phyloP scores from a whole-genome alignment of 2,113 vertebrate species.

The Alligator mississippiensis region DNA sequence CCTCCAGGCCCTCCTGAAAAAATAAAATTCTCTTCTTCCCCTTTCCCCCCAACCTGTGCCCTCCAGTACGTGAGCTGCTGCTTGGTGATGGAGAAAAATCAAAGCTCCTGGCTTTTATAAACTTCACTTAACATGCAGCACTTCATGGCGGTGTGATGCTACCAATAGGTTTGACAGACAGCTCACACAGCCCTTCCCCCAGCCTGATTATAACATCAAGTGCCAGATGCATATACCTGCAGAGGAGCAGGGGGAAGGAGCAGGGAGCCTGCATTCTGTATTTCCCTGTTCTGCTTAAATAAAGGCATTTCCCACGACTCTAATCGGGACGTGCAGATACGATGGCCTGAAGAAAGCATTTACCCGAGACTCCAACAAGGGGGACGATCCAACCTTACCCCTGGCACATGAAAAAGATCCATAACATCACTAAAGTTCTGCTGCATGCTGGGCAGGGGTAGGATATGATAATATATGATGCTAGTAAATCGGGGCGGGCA shows the following conservation, averaged over 20 bases:
- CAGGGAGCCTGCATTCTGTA: not conserved
- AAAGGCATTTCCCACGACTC: not conserved
- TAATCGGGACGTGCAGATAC: accelerated
- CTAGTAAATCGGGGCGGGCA: too few species aligned
- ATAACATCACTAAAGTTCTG: not conserved
- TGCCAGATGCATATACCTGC: accelerated
- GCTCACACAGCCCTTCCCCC: not conserved
- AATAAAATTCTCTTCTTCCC: not conserved
- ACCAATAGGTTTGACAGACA: not conserved
- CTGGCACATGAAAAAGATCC: not conserved
- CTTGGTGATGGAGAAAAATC: not conserved
- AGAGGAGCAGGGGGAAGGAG: not conserved
- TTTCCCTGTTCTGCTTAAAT: not conserved
- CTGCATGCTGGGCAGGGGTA: not conserved
- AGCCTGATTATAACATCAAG: not conserved
- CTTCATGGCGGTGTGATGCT: not conserved
- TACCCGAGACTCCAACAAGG: not conserved
- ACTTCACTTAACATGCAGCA: not conserved
- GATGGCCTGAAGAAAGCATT: not conserved
- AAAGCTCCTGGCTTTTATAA: not conserved
- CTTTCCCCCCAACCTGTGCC: too few species aligned
- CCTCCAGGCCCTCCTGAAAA: not conserved
- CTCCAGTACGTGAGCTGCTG: accelerated
- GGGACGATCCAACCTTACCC: not conserved
- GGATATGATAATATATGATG: not conserved